A percentile compares a stretch with the other conserved stretches of the same genome.
phyloP scores from a whole-genome alignment of 1,140 invertebrate genomes.

The Drosophila lini region DNA sequence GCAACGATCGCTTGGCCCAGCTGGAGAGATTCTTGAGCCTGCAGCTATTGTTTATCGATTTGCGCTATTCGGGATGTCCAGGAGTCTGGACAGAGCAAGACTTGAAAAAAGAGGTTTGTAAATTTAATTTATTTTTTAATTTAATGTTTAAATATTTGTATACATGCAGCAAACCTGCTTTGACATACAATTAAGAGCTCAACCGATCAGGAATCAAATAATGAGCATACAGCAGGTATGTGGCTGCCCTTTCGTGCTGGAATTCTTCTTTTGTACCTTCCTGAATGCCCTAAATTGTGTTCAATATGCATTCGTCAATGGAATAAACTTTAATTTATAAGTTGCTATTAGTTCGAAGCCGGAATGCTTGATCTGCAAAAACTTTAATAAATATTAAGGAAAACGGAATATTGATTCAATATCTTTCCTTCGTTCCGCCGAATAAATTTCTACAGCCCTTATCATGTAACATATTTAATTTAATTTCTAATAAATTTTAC shows the following conservation, averaged over 20 bases:
- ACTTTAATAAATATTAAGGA: too few species aligned
- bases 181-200: conserved; percentile 5
- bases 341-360: background rate
- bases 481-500: background rate
- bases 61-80: background rate
- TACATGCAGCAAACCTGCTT: conserved; percentile 4
- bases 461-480: background rate
- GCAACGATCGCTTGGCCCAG: conserved; percentile 12
- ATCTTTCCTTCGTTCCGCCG: background rate
- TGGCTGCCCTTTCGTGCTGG: conserved; percentile 13
- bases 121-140: background rate
- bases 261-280: conserved; percentile 19
- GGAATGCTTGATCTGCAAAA: too few species aligned
- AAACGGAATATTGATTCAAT: too few species aligned
- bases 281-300: conserved; percentile 9
- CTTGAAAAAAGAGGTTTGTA: background rate
- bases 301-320: conserved; percentile 6
- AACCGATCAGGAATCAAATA: conserved; percentile 26
- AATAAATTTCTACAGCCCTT: background rate
- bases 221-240: conserved; percentile 21
- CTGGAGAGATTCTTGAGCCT: conserved; percentile 5
- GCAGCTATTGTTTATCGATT: conserved; percentile 15
- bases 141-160: background rate
- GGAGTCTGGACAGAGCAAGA: too few species aligned
- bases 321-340: background rate